phyloP scores from a whole-genome alignment of 2,888 invertebrate species.

The Oegoconia quadripuncta region DNA sequence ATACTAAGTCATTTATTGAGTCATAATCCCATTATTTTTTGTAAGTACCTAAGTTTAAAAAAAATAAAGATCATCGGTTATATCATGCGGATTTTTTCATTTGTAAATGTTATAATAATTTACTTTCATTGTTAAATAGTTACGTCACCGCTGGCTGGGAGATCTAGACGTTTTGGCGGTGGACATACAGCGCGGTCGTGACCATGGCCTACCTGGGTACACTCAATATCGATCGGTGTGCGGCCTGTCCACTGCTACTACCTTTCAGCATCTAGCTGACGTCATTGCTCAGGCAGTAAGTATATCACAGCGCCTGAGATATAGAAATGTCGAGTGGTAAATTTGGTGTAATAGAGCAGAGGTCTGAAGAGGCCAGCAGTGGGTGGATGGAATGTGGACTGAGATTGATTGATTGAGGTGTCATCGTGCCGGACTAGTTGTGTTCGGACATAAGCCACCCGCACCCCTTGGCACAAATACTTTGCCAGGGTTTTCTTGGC shows the following conservation, averaged over 20 bases:
- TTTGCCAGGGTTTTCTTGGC: no score
- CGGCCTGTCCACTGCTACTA: conserved; percentile 70
- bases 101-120: no score
- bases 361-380: no score
- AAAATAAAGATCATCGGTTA: no score
- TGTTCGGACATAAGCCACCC: no score
- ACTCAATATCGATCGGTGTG: conserved; percentile 82
- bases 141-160: conserved; percentile 65
- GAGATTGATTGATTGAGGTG: neutral
- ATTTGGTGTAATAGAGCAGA: neutral
- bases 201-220: conserved; percentile 88
- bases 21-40: no score
- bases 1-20: no score
- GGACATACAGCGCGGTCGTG: conserved; percentile 89
- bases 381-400: neutral
- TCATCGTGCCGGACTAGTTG: no score
- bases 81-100: no score
- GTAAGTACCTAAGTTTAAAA: no score
- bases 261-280: conserved; percentile 81
- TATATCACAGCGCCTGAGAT: conserved; percentile 14
- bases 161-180: conserved; percentile 86
- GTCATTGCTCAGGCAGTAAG: conserved; percentile 81
- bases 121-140: no score
- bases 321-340: neutral
- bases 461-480: no score